A percentile compares a stretch with the other conserved stretches of the same genome.
Evolutionary conservation across 2,888 invertebrate genomes (phyloP).

Genomic region (Parascotia fuliginaria): DNA sequence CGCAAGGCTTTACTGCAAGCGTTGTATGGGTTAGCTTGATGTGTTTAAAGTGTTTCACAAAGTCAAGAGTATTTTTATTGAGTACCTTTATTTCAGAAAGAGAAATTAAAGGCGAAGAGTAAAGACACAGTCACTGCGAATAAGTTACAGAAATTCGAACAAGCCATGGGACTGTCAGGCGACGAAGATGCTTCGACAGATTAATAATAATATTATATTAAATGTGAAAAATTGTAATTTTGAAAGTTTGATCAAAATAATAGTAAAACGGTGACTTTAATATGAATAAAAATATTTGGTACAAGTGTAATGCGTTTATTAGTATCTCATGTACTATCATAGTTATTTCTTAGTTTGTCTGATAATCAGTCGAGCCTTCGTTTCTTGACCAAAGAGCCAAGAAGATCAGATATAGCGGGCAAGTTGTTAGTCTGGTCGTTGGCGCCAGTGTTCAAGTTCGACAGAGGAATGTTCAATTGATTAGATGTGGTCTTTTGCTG

Average conservation of each 20-base stretch:
- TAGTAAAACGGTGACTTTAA: constrained; percentile 28
- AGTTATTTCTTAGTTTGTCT: background rate
- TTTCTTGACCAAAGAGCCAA: constrained; percentile 93
- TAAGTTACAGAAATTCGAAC: constrained; percentile 74
- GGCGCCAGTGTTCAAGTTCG: constrained; percentile 85
- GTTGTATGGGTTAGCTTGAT: constrained; percentile 20
- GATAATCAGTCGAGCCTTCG: constrained; percentile 88
- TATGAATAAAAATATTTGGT: constrained; percentile 47
- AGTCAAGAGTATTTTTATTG: constrained; percentile 28
- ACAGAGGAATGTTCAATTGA: constrained; percentile 75
- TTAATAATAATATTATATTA: constrained; percentile 44
- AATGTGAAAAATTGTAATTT: constrained; percentile 53
- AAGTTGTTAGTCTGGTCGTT: constrained; percentile 91
- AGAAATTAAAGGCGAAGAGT: constrained; percentile 69
- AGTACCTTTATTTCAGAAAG: constrained; percentile 63
- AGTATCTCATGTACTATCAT: constrained; percentile 16
- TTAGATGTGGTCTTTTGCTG: constrained; percentile 68
- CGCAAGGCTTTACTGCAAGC: constrained; percentile 16
- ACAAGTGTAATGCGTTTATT: constrained; percentile 26
- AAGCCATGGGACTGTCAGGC: constrained; percentile 77
- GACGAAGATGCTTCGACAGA: constrained; percentile 78
- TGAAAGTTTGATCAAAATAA: constrained; percentile 46
- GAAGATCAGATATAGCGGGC: constrained; percentile 92
- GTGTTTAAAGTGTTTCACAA: constrained; percentile 8
- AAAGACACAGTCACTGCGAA: constrained; percentile 58